Percentiles rank a stretch among this genome's conserved stretches.
phyloP scores from a whole-genome alignment of 37 sponge, comb jelly and placozoan species.

The Crambe crambe region DNA sequence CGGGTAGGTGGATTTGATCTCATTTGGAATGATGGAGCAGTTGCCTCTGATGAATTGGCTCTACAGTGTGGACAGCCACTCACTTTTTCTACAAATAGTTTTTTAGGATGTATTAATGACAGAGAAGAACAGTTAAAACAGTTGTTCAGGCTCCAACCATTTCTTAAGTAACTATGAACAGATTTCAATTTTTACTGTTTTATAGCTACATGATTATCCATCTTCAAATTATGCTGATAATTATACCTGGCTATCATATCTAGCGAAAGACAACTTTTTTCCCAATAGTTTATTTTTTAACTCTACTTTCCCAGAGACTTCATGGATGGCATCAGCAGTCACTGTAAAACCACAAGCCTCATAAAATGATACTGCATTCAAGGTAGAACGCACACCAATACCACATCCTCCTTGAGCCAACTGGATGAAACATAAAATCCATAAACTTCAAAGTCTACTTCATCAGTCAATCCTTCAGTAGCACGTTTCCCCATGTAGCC shows the following conservation, averaged over 20 bases:
- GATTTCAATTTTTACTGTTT: too few species aligned
- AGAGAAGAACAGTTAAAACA: constrained; percentile 70
- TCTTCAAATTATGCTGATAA: too few species aligned
- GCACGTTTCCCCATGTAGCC: not conserved
- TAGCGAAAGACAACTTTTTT: too few species aligned
- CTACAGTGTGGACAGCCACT: constrained; percentile 84
- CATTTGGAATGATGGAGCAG: constrained; percentile 98
- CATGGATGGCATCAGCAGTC: not conserved
- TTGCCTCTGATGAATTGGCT: constrained; percentile 87
- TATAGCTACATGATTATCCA: too few species aligned
- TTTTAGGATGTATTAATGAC: constrained; percentile 83
- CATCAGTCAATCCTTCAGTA: not conserved
- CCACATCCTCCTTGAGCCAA: not conserved
- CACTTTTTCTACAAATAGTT: constrained; percentile 88
- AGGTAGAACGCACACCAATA: constrained; percentile 16
- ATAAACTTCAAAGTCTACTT: constrained; percentile 4
- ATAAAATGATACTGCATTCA: constrained; percentile 20
- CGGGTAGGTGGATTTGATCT: constrained; percentile 98
- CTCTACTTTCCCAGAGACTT: not conserved
- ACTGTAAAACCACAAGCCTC: constrained; percentile 18
- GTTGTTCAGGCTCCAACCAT: constrained; percentile 28
- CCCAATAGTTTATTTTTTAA: constrained; percentile 4
- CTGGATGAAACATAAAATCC: constrained; percentile 9
- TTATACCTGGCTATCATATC: too few species aligned
- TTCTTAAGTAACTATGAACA: too few species aligned